Evolutionary conservation across 2,113 vertebrate genomes (phyloP).

Genomic region (Onychostoma macrolepis): DNA sequence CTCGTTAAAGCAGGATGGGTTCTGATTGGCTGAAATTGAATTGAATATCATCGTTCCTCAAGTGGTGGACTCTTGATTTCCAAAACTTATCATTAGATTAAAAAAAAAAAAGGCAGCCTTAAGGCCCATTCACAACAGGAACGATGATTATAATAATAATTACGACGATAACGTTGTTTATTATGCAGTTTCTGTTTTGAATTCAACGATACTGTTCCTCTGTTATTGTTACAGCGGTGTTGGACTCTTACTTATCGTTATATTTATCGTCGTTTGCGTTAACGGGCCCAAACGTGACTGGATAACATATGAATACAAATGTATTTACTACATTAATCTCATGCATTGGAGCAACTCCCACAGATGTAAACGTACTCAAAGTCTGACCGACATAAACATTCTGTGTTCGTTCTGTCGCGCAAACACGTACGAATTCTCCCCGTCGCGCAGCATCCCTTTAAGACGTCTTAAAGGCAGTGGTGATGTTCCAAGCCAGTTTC

Average conservation of each 20-base stretch:
- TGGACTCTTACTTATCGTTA: background rate
- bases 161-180: too few relatives aligned
- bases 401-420: conserved; percentile 52
- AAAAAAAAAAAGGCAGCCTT: too few relatives aligned
- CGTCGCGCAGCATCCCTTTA: conserved; percentile 70
- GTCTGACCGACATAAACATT: conserved; percentile 68
- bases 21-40: too few relatives aligned
- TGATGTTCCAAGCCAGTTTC: conserved; percentile 67
- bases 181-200: too few relatives aligned
- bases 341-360: conserved; percentile 72
- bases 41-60: too few relatives aligned
- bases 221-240: too few relatives aligned
- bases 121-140: too few relatives aligned
- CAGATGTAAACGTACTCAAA: conserved; percentile 65
- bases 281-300: conserved; percentile 66
- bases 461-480: conserved; percentile 76
- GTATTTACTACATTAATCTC: conserved; percentile 70
- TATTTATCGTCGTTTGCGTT: background rate
- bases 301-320: conserved; percentile 70
- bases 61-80: too few relatives aligned
- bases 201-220: too few relatives aligned
- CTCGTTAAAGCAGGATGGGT: too few relatives aligned
- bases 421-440: conserved; percentile 44
- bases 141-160: too few relatives aligned
- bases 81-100: too few relatives aligned